Percentiles rank a stretch among this genome's conserved stretches.
Evolutionary conservation across 2,888 invertebrate genomes (phyloP).

Genomic region (Archips crataeganus): DNA sequence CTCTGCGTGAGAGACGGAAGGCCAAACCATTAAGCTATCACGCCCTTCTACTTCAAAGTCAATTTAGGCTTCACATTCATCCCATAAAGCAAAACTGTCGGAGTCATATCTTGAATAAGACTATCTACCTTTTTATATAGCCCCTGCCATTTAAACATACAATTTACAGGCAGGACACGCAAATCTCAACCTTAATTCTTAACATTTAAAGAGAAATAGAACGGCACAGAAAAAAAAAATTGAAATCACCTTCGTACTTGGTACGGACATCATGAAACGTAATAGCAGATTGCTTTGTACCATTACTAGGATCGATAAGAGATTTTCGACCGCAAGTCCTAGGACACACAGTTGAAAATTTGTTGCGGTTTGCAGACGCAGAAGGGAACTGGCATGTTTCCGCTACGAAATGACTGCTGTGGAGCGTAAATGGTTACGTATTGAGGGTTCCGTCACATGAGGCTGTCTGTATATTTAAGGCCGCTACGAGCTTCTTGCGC

Average conservation of each 20-base stretch:
- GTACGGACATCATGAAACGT: conserved; percentile 38
- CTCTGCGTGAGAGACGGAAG: background rate
- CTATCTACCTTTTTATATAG: conserved; percentile 25
- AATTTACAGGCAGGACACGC: background rate
- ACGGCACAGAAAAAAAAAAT: conserved; percentile 7
- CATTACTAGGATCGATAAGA: conserved; percentile 1
- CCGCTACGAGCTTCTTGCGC: no score
- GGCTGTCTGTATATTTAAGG: no score
- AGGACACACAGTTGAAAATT: background rate
- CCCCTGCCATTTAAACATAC: background rate
- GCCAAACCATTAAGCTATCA: background rate
- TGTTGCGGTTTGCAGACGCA: background rate
- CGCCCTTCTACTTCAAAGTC: background rate
- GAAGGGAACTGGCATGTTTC: conserved; percentile 6
- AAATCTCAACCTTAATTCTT: conserved; percentile 10
- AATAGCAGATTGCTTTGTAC: conserved; percentile 26
- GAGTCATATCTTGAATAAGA: conserved; percentile 25
- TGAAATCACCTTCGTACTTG: conserved; percentile 37
- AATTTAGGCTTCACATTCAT: background rate
- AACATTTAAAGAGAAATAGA: background rate
- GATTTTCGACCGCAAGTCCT: background rate
- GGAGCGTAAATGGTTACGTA: conserved; percentile 7
- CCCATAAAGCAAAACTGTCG: conserved; percentile 17
- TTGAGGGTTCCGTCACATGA: background rate
- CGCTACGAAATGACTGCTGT: background rate